A percentile compares a stretch with the other conserved stretches of the same genome.
Conservation (phyloP, 2,113 vertebrate species). For the Malaclemys terrapin region DNA sequence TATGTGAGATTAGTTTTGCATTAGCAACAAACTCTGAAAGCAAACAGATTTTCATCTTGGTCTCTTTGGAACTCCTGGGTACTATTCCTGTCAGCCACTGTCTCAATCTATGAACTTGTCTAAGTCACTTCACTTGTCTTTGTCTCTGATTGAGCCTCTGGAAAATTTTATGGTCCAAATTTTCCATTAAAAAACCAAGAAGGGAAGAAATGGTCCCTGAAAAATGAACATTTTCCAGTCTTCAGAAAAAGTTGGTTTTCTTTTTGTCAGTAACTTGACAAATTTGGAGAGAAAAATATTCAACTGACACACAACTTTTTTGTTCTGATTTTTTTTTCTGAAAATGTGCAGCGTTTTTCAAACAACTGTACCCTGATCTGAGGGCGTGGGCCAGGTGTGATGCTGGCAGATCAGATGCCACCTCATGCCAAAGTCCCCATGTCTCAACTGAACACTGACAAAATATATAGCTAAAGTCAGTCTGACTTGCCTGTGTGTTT, state of each 20-base stretch:
- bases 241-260: neutral
- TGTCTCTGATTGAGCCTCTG: neutral
- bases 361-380: neutral
- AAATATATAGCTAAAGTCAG: neutral
- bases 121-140: constrained; percentile 17
- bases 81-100: neutral
- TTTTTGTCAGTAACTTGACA: neutral
- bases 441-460: neutral
- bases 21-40: neutral
- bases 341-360: neutral
- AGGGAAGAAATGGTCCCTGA: neutral
- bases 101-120: neutral
- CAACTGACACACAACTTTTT: too few relatives aligned
- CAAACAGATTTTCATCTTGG: neutral
- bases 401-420: too few relatives aligned
- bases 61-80: neutral
- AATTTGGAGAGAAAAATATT: neutral
- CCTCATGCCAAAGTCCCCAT: neutral
- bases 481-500: neutral
- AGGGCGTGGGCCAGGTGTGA: neutral
- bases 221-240: neutral
- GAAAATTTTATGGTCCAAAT: neutral
- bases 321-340: neutral
- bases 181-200: neutral
- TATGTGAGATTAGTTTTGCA: neutral